Evolutionary conservation across 2,797 vertebrate genomes (phyloP), one percentile per base, ranked within the genome.

Genomic region (Dendrocincla tyrannina): DNA sequence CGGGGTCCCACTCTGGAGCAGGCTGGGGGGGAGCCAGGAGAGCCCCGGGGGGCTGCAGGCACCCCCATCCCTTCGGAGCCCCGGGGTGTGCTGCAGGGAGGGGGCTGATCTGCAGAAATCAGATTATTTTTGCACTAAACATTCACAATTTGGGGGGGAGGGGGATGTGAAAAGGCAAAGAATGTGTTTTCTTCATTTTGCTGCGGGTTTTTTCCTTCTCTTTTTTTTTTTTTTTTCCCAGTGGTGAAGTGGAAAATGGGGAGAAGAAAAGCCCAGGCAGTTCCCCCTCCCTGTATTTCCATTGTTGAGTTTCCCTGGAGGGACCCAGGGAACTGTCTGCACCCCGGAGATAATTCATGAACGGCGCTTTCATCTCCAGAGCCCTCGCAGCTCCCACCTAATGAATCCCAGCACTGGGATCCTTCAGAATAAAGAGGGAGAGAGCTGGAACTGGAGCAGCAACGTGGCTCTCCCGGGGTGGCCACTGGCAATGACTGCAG

Each of bases 371-470:
- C 87, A 70, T 85, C 82, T 68, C 44, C 87, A 72, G 44, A 79
- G n/a, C 66, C 69, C 35, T 62, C 9, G 14, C 77, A 72, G 50
- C 74, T 93, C 81, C 64, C 73, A 52, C 28, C 58, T 86, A 81
- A 93, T 75, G 82, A 68, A 93, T 81, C 64, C 91, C 94, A 88
- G 85, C 10, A 0, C 39, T 53, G 74, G 67, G 78, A 87, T 66
- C 58, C 58, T 56, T n/a, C 10, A 32, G 28, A 25, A 28, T 10
- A 35, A 30, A 24, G 22, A 1, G 4, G 18, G 28, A 1, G 6
- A 59, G 27, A 6, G 17, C 22, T 25, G 33, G 28, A 58, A 87
- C 13, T 7, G 2, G 32, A 91, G 77, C 50, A 55, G 60, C 16
- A 0, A 5, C 30, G 13, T 10, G 37, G 39, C 47, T 16, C 19